A percentile compares a stretch with the other conserved stretches of the same genome.
Conservation (phyloP, 1,140 invertebrate species). For the Bombus confusus region DNA sequence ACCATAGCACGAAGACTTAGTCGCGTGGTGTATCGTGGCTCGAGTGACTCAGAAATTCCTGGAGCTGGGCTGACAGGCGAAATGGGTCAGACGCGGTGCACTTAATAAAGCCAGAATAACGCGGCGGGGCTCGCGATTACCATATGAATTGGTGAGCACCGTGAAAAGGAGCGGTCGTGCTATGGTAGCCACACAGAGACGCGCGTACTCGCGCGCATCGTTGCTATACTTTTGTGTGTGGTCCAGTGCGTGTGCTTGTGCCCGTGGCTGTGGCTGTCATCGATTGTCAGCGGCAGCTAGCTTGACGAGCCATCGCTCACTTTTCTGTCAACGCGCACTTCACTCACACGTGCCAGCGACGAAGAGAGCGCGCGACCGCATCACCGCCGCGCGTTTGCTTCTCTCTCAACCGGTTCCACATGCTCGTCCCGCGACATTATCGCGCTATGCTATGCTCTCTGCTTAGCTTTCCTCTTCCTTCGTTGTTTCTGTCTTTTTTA, state of each 20-base stretch:
- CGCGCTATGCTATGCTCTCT: neutral
- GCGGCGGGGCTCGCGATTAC: slow-evolving; percentile 64
- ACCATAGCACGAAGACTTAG: slow-evolving; percentile 35
- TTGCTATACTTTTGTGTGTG: slow-evolving; percentile 64
- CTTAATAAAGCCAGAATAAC: slow-evolving; percentile 71
- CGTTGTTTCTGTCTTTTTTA: slow-evolving; percentile 18
- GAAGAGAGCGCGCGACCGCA: slow-evolving; percentile 22
- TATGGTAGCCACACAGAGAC: slow-evolving; percentile 28
- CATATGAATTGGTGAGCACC: slow-evolving; percentile 72
- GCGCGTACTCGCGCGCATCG: slow-evolving; percentile 2
- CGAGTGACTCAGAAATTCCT: slow-evolving; percentile 67
- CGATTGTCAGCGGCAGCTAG: slow-evolving; percentile 62
- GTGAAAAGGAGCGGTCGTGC: slow-evolving; percentile 61
- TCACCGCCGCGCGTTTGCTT: neutral
- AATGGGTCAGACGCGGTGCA: slow-evolving; percentile 69
- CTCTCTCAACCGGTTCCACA: slow-evolving; percentile 62
- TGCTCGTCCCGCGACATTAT: slow-evolving; percentile 34
- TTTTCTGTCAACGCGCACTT: slow-evolving; percentile 65
- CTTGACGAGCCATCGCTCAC: slow-evolving; percentile 72
- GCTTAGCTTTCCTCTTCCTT: slow-evolving; percentile 30
- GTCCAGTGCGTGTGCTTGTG: slow-evolving; percentile 56
- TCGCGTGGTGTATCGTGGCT: slow-evolving; percentile 29
- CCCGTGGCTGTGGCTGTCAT: slow-evolving; percentile 64
- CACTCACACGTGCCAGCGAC: slow-evolving; percentile 33
- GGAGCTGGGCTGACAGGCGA: slow-evolving; percentile 67